Evolutionary conservation across 2,113 vertebrate genomes (phyloP).

Genomic region (Lota lota): DNA sequence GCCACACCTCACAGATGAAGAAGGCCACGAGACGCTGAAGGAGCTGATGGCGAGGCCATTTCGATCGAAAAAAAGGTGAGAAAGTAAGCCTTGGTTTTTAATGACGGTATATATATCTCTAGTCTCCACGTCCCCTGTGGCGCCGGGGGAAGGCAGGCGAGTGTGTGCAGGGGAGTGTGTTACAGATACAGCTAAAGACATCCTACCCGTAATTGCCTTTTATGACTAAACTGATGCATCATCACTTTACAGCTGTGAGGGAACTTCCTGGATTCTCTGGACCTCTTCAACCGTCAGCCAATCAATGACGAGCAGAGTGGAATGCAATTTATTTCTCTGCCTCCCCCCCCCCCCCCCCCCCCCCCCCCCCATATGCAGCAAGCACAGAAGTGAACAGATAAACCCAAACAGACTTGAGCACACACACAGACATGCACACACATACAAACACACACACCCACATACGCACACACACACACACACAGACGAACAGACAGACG

Average conservation of each 20-base stretch:
- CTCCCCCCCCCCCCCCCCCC: too few relatives aligned
- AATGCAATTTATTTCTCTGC: slow-evolving; percentile 15
- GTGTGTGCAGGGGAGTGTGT: slow-evolving; percentile 25
- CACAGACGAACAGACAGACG: slow-evolving; percentile 3
- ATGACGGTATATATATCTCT: background rate
- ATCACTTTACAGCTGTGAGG: slow-evolving; percentile 19
- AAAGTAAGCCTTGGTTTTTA: slow-evolving; percentile 16
- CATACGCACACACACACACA: background rate
- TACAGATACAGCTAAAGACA: slow-evolving; percentile 24
- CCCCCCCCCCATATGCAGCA: slow-evolving; percentile 4
- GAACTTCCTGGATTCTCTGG: slow-evolving; percentile 24
- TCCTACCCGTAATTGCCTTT: slow-evolving; percentile 26
- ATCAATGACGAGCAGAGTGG: slow-evolving; percentile 11
- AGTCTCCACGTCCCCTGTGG: slow-evolving; percentile 17
- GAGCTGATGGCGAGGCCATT: slow-evolving; percentile 23
- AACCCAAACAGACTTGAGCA: background rate
- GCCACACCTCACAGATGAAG: slow-evolving; percentile 44
- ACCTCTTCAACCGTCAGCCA: slow-evolving; percentile 19
- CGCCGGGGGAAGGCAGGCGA: background rate
- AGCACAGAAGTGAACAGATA: too few relatives aligned
- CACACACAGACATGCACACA: slow-evolving; percentile 25
- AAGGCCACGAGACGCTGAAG: slow-evolving; percentile 31
- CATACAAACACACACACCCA: slow-evolving; percentile 3
- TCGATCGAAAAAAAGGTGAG: slow-evolving; percentile 12
- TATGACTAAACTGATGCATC: slow-evolving; percentile 38